phyloP scores from a whole-genome alignment of 2,797 vertebrate genomes.

The Avahi laniger region DNA sequence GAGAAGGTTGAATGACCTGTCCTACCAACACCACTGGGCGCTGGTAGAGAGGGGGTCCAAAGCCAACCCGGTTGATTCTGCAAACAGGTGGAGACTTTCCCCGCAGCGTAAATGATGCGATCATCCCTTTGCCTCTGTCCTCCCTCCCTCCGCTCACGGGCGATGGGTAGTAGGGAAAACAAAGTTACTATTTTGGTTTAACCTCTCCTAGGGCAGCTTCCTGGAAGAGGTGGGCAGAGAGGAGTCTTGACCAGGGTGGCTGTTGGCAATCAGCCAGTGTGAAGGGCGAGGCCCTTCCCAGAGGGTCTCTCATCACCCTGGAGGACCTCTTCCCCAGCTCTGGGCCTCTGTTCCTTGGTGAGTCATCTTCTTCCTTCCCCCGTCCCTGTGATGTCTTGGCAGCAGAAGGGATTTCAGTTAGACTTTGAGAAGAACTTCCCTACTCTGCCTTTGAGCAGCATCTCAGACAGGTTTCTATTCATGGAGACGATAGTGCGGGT shows the following conservation, averaged over 20 bases:
- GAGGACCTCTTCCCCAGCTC: background rate
- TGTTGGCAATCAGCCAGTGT: background rate
- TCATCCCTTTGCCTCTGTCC: background rate
- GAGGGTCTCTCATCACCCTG: too few species aligned
- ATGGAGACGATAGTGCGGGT: background rate
- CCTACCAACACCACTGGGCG: background rate
- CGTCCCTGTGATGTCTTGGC: background rate
- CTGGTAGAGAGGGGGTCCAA: background rate
- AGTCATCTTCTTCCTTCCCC: background rate
- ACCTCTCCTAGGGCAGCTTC: background rate
- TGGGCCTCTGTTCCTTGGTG: background rate
- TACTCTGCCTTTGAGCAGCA: background rate
- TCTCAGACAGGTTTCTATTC: background rate
- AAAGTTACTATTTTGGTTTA: background rate
- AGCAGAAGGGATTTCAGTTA: background rate
- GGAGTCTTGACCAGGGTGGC: too few species aligned
- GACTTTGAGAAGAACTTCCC: background rate
- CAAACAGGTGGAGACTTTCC: background rate
- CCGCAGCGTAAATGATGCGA: accelerated
- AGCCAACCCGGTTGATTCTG: background rate
- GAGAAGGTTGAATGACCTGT: background rate
- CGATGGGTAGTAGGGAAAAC: background rate
- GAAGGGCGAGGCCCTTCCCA: background rate
- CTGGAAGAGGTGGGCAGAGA: background rate
- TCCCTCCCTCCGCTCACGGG: background rate